Evolutionary conservation across 2,797 vertebrate species (phyloP).

Genomic region (Emydoidea blandingii): DNA sequence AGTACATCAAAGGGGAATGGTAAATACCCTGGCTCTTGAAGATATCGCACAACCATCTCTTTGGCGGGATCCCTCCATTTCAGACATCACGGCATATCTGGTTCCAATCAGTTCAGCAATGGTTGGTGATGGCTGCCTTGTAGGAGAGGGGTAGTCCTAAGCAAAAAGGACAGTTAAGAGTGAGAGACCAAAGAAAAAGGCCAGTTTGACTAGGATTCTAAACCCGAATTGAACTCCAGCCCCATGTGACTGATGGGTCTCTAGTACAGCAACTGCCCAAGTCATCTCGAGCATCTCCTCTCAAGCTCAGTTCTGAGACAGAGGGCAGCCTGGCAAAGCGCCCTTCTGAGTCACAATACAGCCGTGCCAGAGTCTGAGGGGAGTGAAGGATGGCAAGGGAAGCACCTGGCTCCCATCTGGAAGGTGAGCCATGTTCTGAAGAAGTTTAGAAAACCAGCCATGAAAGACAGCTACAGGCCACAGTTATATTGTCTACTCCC

Average conservation of each 20-base stretch:
- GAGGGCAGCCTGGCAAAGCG: no score
- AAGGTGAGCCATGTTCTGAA: not conserved
- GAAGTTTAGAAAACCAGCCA: not conserved
- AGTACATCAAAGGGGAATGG: not conserved
- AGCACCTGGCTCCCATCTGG: not conserved
- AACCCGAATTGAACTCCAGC: not conserved
- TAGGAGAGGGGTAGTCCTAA: not conserved
- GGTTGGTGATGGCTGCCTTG: slow-evolving; percentile 26
- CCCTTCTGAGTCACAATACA: not conserved
- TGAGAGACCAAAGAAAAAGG: not conserved
- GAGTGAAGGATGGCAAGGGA: not conserved
- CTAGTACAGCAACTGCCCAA: not conserved
- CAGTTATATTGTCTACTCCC: not conserved
- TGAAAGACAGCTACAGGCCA: not conserved
- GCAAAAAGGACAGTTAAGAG: not conserved
- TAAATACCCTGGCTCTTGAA: slow-evolving; percentile 60
- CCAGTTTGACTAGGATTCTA: not conserved
- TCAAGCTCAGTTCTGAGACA: not conserved
- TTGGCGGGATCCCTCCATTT: slow-evolving; percentile 13
- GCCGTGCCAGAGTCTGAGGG: not conserved
- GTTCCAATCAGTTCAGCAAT: slow-evolving; percentile 73
- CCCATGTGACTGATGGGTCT: not conserved
- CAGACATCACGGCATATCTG: slow-evolving; percentile 27
- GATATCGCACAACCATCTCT: not conserved
- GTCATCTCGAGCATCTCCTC: not conserved